Base-by-base conservation (phyloP, 1,140 invertebrate genomes). In the Chironomus striatipennis region DNA sequence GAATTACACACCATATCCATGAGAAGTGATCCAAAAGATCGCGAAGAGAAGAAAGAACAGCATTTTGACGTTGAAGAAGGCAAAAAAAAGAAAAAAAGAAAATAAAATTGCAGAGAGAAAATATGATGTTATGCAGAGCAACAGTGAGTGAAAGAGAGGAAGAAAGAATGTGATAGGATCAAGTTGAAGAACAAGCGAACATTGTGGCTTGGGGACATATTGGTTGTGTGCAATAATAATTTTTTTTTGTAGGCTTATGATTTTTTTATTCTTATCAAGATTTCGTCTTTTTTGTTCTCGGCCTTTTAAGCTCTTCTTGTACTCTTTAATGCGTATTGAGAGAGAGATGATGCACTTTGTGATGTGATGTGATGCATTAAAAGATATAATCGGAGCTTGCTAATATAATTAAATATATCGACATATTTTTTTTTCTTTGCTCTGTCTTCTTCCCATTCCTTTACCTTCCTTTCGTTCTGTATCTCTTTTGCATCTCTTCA, bases 211-310 rank as follows among this genome's bases (percentile, higher is more conserved):
- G 47, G 47, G 47, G 47, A 57, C 47, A 57, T 57, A 57, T 57
- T 15, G 47, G n/a, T 57, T 57, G 47, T 57, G 12, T 47, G 43
- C 8, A 47, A 47, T 15, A 47, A 47, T 9, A 9, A 47, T 12
- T 1, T 12, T n/a, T 57, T n/a, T 57, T 57, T 57, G 47, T 57
- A 57, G n/a, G 47, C 47, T 57, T 57, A 57, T 57, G 47, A 57
- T 57, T 57, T 57, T 57, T 57, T n/a, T n/a, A n/a, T n/a, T 47
- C 43, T 57, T 57, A 57, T 57, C 47, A 57, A 57, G 47, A 57
- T 57, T 57, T 57, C 43, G 9, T 47, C 43, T 8, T n/a, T 57
- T 57, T 12, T 57, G 12, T n/a, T n/a, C 47, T 57, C n/a, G 9
- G 47, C 12, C 12, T 57, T 5, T 47, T 3, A 47, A 5, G n/a